A percentile compares a stretch with the other conserved stretches of the same genome.
Conservation (phyloP, 2,888 invertebrate species). For the Brenthis hecate region DNA sequence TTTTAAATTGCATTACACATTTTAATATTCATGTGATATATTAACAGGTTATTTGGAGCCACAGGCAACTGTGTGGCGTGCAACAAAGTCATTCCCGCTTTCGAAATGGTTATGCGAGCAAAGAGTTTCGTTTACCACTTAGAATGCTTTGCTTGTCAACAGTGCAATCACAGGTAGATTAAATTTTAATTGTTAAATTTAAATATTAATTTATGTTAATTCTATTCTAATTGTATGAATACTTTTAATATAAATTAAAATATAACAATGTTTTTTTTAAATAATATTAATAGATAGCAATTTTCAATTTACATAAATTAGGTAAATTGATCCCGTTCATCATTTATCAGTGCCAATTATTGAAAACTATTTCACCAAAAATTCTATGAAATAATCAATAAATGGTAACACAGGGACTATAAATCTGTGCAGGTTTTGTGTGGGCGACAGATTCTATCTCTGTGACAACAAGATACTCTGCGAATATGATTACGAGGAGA, state of each 20-base stretch:
- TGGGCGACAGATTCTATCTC: conserved; percentile 95
- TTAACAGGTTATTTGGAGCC: conserved; percentile 91
- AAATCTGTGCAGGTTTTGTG: conserved; percentile 90
- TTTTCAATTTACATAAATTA: too few relatives aligned
- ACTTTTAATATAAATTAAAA: neutral
- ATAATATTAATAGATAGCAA: too few relatives aligned
- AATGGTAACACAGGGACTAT: conserved; percentile 34
- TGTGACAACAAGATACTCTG: conserved; percentile 97
- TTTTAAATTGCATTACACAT: conserved; percentile 22
- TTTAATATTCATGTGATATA: conserved; percentile 38
- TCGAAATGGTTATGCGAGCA: conserved; percentile 97
- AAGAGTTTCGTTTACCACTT: conserved; percentile 96
- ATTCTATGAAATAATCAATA: conserved; percentile 29
- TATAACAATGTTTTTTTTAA: too few relatives aligned
- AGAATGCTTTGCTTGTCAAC: conserved; percentile 97
- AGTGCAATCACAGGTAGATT: conserved; percentile 94
- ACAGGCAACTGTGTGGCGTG: conserved; percentile 96
- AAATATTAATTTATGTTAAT: neutral
- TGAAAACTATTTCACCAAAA: too few relatives aligned
- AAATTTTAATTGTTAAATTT: neutral
- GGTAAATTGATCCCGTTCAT: too few relatives aligned
- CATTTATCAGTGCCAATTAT: too few relatives aligned
- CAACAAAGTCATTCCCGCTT: conserved; percentile 95
- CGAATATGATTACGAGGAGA: conserved; percentile 96
- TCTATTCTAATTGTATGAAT: neutral